These are phyloP conservation scores for Drosophila ohnishii DNA, from an alignment of 1,140 invertebrate genomes.

Conservation along the genomic window DNA sequence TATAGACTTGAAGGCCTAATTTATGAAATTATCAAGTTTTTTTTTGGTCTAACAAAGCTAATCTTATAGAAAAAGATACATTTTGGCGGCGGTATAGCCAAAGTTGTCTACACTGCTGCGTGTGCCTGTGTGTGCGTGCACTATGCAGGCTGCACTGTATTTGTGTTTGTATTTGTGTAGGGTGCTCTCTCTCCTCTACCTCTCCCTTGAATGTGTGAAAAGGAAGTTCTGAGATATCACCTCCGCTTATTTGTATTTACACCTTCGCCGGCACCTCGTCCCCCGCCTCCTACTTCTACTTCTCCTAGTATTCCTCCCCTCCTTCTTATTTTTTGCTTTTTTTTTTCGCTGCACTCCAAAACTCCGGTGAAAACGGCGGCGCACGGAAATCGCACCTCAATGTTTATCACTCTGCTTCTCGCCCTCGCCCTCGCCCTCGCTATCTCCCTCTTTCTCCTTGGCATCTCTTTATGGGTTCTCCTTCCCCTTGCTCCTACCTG, in stretches of 20 bases:
- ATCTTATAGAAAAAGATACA: not conserved
- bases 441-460: constrained; percentile 14
- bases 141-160: constrained; percentile 19
- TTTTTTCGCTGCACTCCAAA: constrained; percentile 40
- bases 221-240: constrained; percentile 81
- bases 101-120: not conserved
- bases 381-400: constrained; percentile 61
- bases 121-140: constrained; percentile 12
- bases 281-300: constrained; percentile 21
- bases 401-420: constrained; percentile 44
- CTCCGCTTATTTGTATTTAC: constrained; percentile 82
- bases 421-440: constrained; percentile 3
- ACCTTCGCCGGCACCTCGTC: constrained; percentile 60
- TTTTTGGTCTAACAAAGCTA: not conserved
- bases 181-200: constrained; percentile 52
- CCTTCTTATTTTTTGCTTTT: constrained; percentile 16
- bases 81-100: not conserved
- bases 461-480: constrained; percentile 55
- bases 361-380: constrained; percentile 47
- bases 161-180: constrained; percentile 62
- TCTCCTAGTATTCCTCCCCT: constrained; percentile 18
- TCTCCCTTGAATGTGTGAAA: constrained; percentile 74
- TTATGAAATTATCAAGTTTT: not conserved
- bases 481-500: constrained; percentile 23
- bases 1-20: too few species aligned